phyloP scores from a whole-genome alignment of 2,113 vertebrate genomes.

The Haliaeetus leucogaster region DNA sequence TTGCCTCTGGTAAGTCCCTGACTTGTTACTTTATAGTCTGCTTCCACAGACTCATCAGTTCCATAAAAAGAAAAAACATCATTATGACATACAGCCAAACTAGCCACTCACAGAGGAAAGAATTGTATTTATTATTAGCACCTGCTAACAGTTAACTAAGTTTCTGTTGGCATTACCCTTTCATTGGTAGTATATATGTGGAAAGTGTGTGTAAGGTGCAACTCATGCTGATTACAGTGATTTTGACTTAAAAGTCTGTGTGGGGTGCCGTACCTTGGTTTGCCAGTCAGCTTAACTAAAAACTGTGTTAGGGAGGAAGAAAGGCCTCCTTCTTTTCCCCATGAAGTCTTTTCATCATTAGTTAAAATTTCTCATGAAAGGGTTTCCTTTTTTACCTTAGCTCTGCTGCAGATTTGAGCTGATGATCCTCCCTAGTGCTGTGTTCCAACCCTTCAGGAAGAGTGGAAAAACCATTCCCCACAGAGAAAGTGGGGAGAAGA shows the following conservation, averaged over 20 bases:
- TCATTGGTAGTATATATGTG: neutral
- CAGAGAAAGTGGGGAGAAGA: neutral
- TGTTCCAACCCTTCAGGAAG: neutral
- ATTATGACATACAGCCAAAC: neutral
- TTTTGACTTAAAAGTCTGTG: neutral
- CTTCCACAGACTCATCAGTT: neutral
- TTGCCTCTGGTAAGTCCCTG: neutral
- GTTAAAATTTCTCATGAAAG: neutral
- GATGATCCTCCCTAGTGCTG: neutral
- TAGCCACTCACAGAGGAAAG: neutral
- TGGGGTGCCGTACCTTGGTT: neutral
- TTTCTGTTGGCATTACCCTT: neutral
- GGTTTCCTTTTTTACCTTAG: neutral
- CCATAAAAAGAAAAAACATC: neutral
- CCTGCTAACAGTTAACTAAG: neutral
- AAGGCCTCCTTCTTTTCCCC: neutral
- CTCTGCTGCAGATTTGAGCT: neutral
- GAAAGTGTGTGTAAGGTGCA: neutral
- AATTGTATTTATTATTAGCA: neutral
- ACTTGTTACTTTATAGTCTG: neutral
- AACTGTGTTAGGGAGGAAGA: neutral
- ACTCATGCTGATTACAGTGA: neutral
- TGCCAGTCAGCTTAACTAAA: neutral
- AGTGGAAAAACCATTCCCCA: neutral
- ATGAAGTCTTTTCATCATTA: neutral